Conservation (phyloP, 1,140 invertebrate genomes). For the Dendroctonus ponderosae region DNA sequence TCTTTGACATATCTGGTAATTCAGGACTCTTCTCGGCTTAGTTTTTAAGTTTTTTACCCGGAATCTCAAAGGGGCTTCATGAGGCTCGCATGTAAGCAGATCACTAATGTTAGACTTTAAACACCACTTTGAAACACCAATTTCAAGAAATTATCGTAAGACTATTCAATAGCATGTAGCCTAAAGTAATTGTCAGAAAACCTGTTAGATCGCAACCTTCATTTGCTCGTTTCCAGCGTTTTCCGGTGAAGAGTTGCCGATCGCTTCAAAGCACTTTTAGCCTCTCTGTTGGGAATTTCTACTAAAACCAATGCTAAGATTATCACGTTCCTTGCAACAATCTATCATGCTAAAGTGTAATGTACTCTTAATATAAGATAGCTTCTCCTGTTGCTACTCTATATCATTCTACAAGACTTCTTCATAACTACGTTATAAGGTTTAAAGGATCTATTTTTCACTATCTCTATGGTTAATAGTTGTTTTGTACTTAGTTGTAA, state of each 20-base stretch:
- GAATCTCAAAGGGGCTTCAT: background rate
- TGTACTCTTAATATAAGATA: background rate
- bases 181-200: background rate
- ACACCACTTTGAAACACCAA: slow-evolving; percentile 25
- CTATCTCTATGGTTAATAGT: background rate
- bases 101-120: slow-evolving; percentile 18
- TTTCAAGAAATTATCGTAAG: background rate
- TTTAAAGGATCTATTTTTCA: slow-evolving; percentile 14
- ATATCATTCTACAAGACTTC: slow-evolving; percentile 23
- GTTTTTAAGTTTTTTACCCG: background rate
- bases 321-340: too few species aligned
- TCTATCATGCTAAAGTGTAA: slow-evolving; percentile 8
- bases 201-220: background rate
- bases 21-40: background rate
- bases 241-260: too few species aligned
- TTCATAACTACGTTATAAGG: slow-evolving; percentile 1
- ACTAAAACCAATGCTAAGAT: too few species aligned
- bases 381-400: slow-evolving; percentile 7
- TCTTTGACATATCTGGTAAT: background rate
- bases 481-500: slow-evolving; percentile 3
- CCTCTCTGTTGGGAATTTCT: too few species aligned
- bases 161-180: too few species aligned
- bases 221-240: too few species aligned
- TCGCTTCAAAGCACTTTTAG: too few species aligned
- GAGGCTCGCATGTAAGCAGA: background rate